These are phyloP conservation scores for Drosophila parvula DNA, from an alignment of 1,140 invertebrate genomes.

Conservation along the genomic window DNA sequence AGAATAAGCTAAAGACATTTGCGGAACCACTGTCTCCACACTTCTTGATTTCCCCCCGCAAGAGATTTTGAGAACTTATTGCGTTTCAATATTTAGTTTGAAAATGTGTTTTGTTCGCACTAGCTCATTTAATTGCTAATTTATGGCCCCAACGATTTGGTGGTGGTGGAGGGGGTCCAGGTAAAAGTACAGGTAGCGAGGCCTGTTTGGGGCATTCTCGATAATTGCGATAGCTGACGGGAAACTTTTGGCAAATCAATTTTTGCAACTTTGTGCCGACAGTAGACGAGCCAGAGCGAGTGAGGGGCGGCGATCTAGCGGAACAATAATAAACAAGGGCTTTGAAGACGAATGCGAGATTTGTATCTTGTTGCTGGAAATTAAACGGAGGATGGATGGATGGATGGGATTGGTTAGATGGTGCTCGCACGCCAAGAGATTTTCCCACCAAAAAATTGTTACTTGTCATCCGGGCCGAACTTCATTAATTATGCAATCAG, in stretches of 20 bases:
- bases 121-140: conserved; percentile 80
- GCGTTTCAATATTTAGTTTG: conserved; percentile 80
- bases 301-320: background rate
- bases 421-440: conserved; percentile 13
- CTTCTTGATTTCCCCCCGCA: conserved; percentile 8
- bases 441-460: conserved; percentile 69
- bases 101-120: conserved; percentile 68
- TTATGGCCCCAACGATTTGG: conserved; percentile 52
- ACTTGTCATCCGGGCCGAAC: conserved; percentile 49
- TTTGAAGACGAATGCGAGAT: conserved; percentile 17
- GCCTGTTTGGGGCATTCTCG: conserved; percentile 53
- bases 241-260: conserved; percentile 61
- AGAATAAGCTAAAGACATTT: background rate
- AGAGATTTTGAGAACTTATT: conserved; percentile 64
- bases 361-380: conserved; percentile 28
- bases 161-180: background rate
- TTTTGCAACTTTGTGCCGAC: conserved; percentile 76
- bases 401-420: conserved; percentile 6
- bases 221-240: conserved; percentile 70
- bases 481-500: conserved; percentile 82
- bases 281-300: background rate
- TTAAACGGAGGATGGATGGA: conserved; percentile 5
- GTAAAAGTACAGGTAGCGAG: conserved; percentile 31
- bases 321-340: conserved; percentile 65
- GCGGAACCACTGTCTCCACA: conserved; percentile 31